Conservation (phyloP, 2,113 vertebrate genomes). For the Gymnorhina tibicen region DNA sequence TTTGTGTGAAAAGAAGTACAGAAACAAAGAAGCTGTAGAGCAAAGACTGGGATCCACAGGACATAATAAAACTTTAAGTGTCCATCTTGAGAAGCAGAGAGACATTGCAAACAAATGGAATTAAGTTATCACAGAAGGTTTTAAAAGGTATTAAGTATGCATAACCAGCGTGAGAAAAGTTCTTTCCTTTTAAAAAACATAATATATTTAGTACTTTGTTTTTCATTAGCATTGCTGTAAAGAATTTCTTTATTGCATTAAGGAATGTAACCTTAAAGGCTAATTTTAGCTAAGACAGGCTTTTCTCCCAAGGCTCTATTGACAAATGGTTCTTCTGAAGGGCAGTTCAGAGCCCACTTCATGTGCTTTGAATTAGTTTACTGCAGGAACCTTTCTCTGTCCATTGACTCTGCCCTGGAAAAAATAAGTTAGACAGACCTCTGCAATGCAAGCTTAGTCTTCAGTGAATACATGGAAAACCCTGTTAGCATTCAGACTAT, state of each 20-base stretch:
- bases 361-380: not conserved
- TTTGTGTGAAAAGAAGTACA: not conserved
- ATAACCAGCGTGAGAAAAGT: not conserved
- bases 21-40: not conserved
- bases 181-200: not conserved
- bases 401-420: not conserved
- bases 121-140: not conserved
- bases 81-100: not conserved
- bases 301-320: not conserved
- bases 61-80: not conserved
- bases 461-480: not conserved
- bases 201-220: not conserved
- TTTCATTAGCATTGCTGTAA: not conserved
- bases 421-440: not conserved
- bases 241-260: constrained; percentile 1
- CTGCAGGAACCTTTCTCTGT: not conserved
- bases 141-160: not conserved
- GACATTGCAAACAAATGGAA: not conserved
- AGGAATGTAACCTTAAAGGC: not conserved
- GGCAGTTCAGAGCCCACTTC: not conserved
- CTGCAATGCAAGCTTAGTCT: not conserved
- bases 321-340: constrained; percentile 11
- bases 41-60: not conserved
- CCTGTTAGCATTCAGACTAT: not conserved
- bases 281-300: not conserved